phyloP scores from a whole-genome alignment of 2,113 vertebrate species.

The Psilopsiagon aurifrons region DNA sequence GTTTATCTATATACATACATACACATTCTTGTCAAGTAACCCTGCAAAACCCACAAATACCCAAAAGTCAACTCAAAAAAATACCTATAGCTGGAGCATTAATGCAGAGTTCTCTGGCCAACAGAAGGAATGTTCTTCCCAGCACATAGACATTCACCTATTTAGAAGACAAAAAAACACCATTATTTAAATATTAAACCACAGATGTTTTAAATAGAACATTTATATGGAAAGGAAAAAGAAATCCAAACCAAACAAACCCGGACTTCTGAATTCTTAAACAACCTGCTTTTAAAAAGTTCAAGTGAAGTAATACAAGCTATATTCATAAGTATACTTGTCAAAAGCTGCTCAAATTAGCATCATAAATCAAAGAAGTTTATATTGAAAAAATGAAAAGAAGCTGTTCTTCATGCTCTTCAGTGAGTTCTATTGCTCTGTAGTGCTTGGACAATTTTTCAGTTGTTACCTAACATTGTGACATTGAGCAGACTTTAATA shows the following conservation, averaged over 20 bases:
- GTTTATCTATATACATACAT: not conserved
- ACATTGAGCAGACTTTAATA: not conserved
- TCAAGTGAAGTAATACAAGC: not conserved
- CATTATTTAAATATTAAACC: slow-evolving; percentile 30
- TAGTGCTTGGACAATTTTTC: not conserved
- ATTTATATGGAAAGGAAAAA: not conserved
- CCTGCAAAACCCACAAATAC: not conserved
- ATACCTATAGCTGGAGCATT: slow-evolving; percentile 96
- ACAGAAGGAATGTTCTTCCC: slow-evolving; percentile 90
- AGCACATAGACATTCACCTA: slow-evolving; percentile 96
- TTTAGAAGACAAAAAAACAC: not conserved
- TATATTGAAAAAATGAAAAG: not conserved
- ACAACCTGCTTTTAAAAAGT: not conserved
- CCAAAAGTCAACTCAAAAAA: not conserved
- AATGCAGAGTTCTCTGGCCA: slow-evolving; percentile 96
- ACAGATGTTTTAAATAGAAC: slow-evolving; percentile 14
- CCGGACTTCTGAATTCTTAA: not conserved
- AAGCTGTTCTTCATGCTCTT: not conserved
- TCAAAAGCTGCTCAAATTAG: slow-evolving; percentile 7
- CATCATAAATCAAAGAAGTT: not conserved
- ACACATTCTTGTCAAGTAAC: not conserved
- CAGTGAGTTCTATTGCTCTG: not conserved
- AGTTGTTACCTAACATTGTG: not conserved
- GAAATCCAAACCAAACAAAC: not conserved
- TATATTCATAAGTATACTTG: not conserved